These are phyloP conservation scores for Cephonodes hylas DNA, from an alignment of 2,888 invertebrate genomes.

Conservation along the genomic window DNA sequence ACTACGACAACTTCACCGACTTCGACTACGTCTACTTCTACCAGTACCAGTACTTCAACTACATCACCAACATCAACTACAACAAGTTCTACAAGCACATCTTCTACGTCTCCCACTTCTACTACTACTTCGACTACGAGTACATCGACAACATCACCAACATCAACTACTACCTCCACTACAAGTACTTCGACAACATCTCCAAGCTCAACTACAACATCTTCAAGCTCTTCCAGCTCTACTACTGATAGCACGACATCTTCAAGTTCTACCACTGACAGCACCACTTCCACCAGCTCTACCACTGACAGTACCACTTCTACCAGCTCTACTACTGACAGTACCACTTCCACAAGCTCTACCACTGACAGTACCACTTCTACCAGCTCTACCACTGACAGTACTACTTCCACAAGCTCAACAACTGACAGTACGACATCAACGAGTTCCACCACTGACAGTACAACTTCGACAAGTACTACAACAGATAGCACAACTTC, in stretches of 20 bases:
- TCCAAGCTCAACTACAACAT: too few species aligned
- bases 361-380: background rate
- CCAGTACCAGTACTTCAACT: too few species aligned
- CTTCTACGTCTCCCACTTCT: background rate
- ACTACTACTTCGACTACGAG: too few species aligned
- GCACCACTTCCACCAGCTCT: background rate
- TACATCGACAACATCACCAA: background rate
- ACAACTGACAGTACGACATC: background rate
- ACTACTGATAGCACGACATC: background rate
- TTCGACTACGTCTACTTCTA: too few species aligned
- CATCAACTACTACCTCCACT: background rate
- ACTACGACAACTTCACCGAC: too few species aligned
- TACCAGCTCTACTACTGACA: background rate
- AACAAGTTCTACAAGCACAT: too few species aligned
- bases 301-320: background rate
- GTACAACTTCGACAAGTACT: too few species aligned
- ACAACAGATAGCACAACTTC: too few species aligned
- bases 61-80: too few species aligned
- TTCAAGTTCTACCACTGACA: background rate
- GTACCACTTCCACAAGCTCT: background rate
- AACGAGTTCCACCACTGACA: too few species aligned
- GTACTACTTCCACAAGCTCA: background rate
- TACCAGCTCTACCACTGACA: background rate
- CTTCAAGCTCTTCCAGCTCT: background rate
- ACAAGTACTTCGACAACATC: too few species aligned